Conservation (phyloP, 2,888 invertebrate species). For the Salticus scenicus region DNA sequence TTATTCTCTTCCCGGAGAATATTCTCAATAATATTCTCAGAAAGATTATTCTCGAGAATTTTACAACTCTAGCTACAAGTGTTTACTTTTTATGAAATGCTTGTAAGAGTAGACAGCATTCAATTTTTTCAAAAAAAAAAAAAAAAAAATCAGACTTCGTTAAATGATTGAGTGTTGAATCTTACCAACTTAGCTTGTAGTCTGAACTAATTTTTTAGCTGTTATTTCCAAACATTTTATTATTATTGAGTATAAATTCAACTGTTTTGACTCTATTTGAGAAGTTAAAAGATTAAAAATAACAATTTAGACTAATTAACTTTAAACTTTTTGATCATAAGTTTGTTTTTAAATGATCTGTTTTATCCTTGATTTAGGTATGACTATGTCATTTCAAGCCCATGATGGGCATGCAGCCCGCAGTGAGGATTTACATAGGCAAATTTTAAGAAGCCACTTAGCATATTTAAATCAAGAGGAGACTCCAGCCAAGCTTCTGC, state of each 20-base stretch:
- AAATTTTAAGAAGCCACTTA: constrained; percentile 70
- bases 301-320: not conserved
- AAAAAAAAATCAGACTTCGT: too few species aligned
- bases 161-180: too few species aligned
- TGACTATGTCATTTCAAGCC: constrained; percentile 64
- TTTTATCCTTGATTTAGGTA: constrained; percentile 26
- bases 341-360: not conserved
- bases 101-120: too few species aligned
- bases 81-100: too few species aligned
- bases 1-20: too few species aligned
- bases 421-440: constrained; percentile 56
- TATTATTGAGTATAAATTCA: not conserved
- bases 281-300: not conserved
- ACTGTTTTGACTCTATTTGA: not conserved
- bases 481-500: constrained; percentile 70
- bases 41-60: too few species aligned
- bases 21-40: too few species aligned
- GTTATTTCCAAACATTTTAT: not conserved
- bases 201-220: not conserved
- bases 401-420: constrained; percentile 58
- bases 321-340: not conserved
- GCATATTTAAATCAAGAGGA: constrained; percentile 71
- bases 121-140: too few species aligned
- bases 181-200: not conserved
- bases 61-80: too few species aligned